Conservation (phyloP, 2,797 vertebrate genomes). For the Pseudomugil tenellus region DNA sequence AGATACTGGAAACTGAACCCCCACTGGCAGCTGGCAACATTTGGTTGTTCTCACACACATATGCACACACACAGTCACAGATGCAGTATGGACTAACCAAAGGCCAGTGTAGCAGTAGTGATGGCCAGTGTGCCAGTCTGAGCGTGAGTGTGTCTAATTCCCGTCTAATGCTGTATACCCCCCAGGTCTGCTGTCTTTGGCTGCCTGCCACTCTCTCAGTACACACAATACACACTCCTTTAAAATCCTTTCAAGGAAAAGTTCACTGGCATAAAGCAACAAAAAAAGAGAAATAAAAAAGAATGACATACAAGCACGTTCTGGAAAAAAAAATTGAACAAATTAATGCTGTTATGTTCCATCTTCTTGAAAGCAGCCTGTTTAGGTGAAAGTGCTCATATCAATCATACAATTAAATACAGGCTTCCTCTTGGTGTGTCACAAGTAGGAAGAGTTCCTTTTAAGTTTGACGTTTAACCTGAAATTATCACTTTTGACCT, state of each 20-base stretch:
- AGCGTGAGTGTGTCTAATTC: constrained; percentile 73
- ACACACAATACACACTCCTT: constrained; percentile 74
- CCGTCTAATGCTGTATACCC: constrained; percentile 76
- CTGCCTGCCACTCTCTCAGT: constrained; percentile 77
- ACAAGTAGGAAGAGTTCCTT: constrained; percentile 15
- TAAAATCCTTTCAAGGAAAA: constrained; percentile 77
- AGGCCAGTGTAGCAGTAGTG: constrained; percentile 50
- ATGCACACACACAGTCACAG: constrained; percentile 17
- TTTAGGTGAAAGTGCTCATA: background rate
- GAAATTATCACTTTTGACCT: constrained; percentile 32
- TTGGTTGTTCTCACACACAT: constrained; percentile 31
- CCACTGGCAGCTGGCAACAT: constrained; percentile 50
- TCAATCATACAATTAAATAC: constrained; percentile 7
- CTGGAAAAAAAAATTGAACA: constrained; percentile 4
- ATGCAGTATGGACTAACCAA: constrained; percentile 39
- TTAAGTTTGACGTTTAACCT: constrained; percentile 32
- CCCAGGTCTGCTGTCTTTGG: constrained; percentile 76
- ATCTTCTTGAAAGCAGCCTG: constrained; percentile 1
- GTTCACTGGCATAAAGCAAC: constrained; percentile 45
- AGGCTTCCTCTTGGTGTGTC: background rate
- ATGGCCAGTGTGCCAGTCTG: constrained; percentile 69
- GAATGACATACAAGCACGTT: constrained; percentile 5
- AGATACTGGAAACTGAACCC: constrained; percentile 37
- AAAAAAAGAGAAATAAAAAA: constrained; percentile 26
- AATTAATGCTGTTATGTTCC: background rate